These are phyloP conservation scores for Sminthopsis crassicaudata DNA, from an alignment of 2,113 vertebrate genomes.

Conservation along the genomic window DNA sequence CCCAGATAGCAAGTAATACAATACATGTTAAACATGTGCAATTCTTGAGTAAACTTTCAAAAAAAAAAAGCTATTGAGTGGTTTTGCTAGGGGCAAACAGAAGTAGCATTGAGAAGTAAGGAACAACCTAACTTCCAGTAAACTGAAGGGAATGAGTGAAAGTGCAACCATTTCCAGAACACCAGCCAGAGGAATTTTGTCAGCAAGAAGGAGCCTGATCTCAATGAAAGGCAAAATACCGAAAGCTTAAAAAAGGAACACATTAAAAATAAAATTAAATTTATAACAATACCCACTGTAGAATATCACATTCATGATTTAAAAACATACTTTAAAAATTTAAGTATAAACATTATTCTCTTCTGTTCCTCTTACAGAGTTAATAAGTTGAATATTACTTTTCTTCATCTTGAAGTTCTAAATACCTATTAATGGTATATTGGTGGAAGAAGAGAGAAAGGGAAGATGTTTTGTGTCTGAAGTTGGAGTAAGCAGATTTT, in stretches of 20 bases:
- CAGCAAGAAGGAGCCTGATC: not conserved
- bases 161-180: not conserved
- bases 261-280: not conserved
- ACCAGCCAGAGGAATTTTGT: not conserved
- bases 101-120: not conserved
- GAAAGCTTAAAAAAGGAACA: not conserved
- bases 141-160: not conserved
- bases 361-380: constrained; percentile 23
- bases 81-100: not conserved
- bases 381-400: constrained; percentile 39
- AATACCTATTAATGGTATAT: constrained; percentile 19
- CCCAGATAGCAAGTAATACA: too few relatives aligned
- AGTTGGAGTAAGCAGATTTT: constrained; percentile 66
- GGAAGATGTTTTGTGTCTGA: constrained; percentile 55
- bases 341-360: not conserved
- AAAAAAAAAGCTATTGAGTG: not conserved
- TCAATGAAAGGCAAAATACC: not conserved
- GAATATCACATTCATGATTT: not conserved
- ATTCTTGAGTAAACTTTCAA: not conserved
- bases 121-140: not conserved
- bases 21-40: too few relatives aligned
- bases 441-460: constrained; percentile 27
- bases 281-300: not conserved
- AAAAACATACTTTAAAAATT: not conserved
- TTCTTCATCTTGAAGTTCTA: constrained; percentile 46